Base-by-base conservation (phyloP, 1,140 invertebrate species). In the Drosophila tsacasi region DNA sequence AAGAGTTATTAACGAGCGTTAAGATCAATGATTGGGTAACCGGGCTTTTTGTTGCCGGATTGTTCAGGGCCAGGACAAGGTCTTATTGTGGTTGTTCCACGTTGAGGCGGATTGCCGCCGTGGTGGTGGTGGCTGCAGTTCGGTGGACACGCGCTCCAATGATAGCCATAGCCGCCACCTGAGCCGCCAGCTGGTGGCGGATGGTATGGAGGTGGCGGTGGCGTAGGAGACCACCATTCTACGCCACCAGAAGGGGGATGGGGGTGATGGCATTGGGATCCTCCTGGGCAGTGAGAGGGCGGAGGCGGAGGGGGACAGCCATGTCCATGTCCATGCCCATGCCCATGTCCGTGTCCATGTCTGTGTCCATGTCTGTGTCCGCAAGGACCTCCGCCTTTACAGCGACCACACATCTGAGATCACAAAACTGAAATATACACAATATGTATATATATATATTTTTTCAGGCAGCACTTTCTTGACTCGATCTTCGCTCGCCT, bases 381-480 rank as follows among this genome's bases (percentile, higher is more conserved):
- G 37, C 10, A 21, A 21, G 8, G 54, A 39, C 35, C 15, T n/a
- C 54, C 54, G 15, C 54, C 19, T 21, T 12, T 15, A 55, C 54
- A 55, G 32, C 25, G 32, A 9, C 35, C 54, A 57, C 54, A 35
- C 54, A 57, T 57, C 35, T n/a, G 21, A 12, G 35, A 25, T 6
- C 32, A 25, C 21, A 57, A 57, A n/a, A 57, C 54, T 57, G 54
- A 57, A 57, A 57, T 57, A 23, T 17, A 39, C 35, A 55, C 54
- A 55, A 55, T 39, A 39, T n/a, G 13, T 21, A 37, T 37, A 37
- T 10, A 12, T 50, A 17, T 47, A 25, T 47, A 23, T 23, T 7
- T 25, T 21, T 32, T 21, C 17, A 12, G 21, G 15, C 9, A 57
- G 21, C 54, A 57, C 54, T 57, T 55, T 55, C 32, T 19, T 9